phyloP scores from a whole-genome alignment of 2,113 vertebrate species.

The Drymodes brunneopygia region DNA sequence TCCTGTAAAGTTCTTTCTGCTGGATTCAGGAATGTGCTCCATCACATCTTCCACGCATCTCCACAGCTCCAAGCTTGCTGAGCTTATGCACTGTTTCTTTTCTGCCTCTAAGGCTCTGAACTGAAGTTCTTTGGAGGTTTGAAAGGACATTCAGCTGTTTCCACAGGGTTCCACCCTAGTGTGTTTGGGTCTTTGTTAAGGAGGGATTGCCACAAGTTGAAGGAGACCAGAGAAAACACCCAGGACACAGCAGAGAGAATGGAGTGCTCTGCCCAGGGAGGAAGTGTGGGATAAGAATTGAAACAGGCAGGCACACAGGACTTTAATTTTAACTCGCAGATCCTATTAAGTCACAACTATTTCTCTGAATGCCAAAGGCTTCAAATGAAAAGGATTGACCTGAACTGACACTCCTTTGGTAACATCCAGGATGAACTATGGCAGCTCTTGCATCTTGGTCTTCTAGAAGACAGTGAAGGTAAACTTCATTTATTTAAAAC shows the following conservation, averaged over 20 bases:
- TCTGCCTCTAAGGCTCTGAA: neutral
- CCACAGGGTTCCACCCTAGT: neutral
- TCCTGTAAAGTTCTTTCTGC: neutral
- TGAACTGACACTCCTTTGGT: neutral
- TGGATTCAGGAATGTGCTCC: neutral
- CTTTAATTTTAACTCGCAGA: constrained; percentile 36
- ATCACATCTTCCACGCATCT: neutral
- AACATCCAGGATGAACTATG: neutral
- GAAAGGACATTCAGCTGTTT: neutral
- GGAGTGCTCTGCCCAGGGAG: neutral
- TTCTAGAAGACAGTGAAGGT: neutral
- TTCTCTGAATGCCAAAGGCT: neutral
- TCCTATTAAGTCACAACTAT: constrained; percentile 5
- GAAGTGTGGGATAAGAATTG: neutral
- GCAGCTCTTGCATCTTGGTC: neutral
- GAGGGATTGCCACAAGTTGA: neutral
- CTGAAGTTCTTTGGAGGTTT: neutral
- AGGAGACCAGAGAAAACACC: neutral
- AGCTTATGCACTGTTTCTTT: neutral
- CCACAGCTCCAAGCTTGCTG: neutral
- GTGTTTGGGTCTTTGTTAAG: neutral
- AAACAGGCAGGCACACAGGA: neutral
- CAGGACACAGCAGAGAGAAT: neutral
- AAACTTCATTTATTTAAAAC: neutral
- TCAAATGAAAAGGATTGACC: neutral